phyloP scores from a whole-genome alignment of 2,113 vertebrate species.

The Triplophysa tibetana region DNA sequence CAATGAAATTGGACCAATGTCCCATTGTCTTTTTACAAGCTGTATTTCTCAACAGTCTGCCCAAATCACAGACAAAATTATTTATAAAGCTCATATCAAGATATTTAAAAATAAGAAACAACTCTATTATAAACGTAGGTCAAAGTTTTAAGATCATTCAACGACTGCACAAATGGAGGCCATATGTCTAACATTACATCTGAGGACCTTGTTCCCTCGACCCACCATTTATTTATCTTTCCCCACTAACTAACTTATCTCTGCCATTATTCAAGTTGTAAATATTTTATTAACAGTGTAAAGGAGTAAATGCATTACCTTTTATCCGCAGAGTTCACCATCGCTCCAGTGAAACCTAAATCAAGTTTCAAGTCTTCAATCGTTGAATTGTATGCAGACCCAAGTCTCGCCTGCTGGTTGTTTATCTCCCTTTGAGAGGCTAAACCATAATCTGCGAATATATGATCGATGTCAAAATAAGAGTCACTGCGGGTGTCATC shows the following conservation, averaged over 20 bases:
- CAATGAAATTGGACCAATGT: not conserved
- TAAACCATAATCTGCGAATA: not conserved
- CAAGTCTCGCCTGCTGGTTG: slow-evolving; percentile 12
- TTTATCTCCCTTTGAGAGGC: slow-evolving; percentile 39
- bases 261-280: no score
- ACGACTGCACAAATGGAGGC: not conserved
- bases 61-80: not conserved
- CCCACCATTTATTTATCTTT: no score
- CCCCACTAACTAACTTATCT: no score
- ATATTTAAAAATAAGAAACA: not conserved
- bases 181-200: no score
- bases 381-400: not conserved
- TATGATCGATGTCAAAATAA: slow-evolving; percentile 33
- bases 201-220: no score
- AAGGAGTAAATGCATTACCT: not conserved
- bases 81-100: not conserved
- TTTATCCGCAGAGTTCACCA: slow-evolving; percentile 37
- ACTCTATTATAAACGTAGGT: no score
- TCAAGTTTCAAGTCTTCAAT: not conserved
- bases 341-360: not conserved
- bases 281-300: no score
- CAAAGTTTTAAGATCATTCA: not conserved
- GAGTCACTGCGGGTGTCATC: slow-evolving; percentile 1
- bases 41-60: not conserved
- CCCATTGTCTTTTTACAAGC: not conserved